Conservation (phyloP, 2,888 invertebrate genomes). For the Catocala fraxini region DNA sequence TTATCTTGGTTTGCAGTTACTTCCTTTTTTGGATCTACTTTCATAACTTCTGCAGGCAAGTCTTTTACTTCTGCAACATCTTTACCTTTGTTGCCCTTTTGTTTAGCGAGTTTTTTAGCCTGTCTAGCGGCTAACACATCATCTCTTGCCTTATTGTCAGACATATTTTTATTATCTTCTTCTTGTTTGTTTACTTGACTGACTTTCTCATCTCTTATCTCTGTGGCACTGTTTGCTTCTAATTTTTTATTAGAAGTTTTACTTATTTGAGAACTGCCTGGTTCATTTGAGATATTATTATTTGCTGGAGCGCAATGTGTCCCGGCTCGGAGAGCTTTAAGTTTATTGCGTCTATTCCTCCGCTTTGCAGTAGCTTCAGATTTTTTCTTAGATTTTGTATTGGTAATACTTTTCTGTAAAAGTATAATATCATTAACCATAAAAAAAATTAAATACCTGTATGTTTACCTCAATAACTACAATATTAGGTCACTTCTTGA, state of each 20-base stretch:
- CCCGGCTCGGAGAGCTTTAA: slow-evolving; percentile 41
- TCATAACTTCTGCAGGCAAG: slow-evolving; percentile 21
- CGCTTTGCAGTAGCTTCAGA: slow-evolving; percentile 54
- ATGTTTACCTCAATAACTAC: too few species aligned
- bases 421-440: neutral
- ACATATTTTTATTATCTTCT: slow-evolving; percentile 57
- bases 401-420: slow-evolving; percentile 12
- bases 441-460: too few species aligned
- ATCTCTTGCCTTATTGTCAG: slow-evolving; percentile 68
- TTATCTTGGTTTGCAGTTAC: slow-evolving; percentile 20
- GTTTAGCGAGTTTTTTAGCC: slow-evolving; percentile 78
- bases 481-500: too few species aligned
- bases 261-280: slow-evolving; percentile 6
- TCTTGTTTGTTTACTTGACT: slow-evolving; percentile 26
- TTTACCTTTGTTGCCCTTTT: slow-evolving; percentile 66
- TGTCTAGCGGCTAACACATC: slow-evolving; percentile 76
- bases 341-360: slow-evolving; percentile 65
- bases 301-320: neutral
- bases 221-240: slow-evolving; percentile 8
- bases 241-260: slow-evolving; percentile 21
- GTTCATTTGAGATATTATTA: slow-evolving; percentile 8
- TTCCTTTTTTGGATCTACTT: slow-evolving; percentile 15
- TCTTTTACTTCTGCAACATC: slow-evolving; percentile 31
- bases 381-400: slow-evolving; percentile 12
- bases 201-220: slow-evolving; percentile 36